A percentile compares a stretch with the other conserved stretches of the same genome.
Conservation (phyloP, 2,888 invertebrate species). For the Sepiola atlantica region DNA sequence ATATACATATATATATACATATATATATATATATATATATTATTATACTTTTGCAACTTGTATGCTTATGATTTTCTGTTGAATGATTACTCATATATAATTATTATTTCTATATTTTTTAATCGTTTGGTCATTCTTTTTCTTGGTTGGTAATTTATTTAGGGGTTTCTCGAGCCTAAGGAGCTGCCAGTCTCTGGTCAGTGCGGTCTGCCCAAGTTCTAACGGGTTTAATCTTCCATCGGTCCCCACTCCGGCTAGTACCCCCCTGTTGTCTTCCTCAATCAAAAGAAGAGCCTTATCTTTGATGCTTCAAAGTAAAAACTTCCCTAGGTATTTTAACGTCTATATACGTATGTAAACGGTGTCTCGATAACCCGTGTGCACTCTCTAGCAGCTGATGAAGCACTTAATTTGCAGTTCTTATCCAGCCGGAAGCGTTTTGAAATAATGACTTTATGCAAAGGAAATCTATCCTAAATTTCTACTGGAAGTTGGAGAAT, state of each 20-base stretch:
- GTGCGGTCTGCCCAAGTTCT: constrained; percentile 34
- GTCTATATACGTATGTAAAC: background rate
- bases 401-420: too few species aligned
- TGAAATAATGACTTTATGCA: too few species aligned
- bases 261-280: background rate
- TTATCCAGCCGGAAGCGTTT: too few species aligned
- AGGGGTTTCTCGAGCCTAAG: constrained; percentile 41
- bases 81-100: too few species aligned
- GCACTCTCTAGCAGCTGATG: too few species aligned
- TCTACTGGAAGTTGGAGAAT: too few species aligned
- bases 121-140: constrained; percentile 32
- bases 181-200: constrained; percentile 36
- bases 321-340: constrained; percentile 40
- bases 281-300: constrained; percentile 40
- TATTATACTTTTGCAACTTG: too few species aligned
- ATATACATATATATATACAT: too few species aligned
- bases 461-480: too few species aligned
- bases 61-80: too few species aligned
- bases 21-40: too few species aligned
- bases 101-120: background rate
- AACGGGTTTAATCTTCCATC: constrained; percentile 34
- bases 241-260: constrained; percentile 35
- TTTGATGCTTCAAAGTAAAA: constrained; percentile 38
- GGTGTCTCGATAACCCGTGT: too few species aligned
- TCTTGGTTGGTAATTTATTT: constrained; percentile 37